Base-by-base conservation (phyloP, 2,888 invertebrate genomes). In the Rosalia funebris region DNA sequence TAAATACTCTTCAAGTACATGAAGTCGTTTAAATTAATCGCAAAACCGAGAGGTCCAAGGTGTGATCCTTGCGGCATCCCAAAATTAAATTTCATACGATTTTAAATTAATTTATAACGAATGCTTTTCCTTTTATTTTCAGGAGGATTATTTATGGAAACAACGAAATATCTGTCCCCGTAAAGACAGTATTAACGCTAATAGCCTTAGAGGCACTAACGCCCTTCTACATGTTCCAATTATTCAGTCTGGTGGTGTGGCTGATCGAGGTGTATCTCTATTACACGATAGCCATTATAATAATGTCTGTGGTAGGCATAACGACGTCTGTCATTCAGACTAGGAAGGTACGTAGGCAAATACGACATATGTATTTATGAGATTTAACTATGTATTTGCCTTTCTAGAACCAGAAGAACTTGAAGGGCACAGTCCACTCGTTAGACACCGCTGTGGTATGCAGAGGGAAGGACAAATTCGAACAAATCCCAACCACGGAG, bases 171-270 rank as follows among this genome's bases (percentile, higher is more conserved):
- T 86, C 88, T 60, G 90, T 96, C 31, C 92, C 93, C 0, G 87
- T 93, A 10, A 89, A 91, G 75, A 87, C 89, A 52, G 83, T 93
- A 46, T 77, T 89, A 63, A 89, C 89, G 0, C 83, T 95, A 2
- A 83, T 95, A 0, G 85, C 91, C 11, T 82, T 93, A 64, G 95
- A 95, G 81, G 90, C 92, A n/a, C 87, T 96, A 72, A 95, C 96
- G 78, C 96, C 97, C 2, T 97, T 96, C 83, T 97, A 96, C 83
- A 90, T 96, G 76, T 97, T 97, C 84, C 96, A 97, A 87, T 79
- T 96, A 65, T 95, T 95, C 83, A 95, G 95, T 36, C 90, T 94
- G 63, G 85, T 88, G 9, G 87, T 97, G 45, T 97, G 97, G 97
- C 86, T 93, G 47, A 85, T 89, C 0, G 96, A 97, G 77, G 86